Evolutionary conservation across 1,140 invertebrate species (phyloP).

Genomic region (Bombus turneri): DNA sequence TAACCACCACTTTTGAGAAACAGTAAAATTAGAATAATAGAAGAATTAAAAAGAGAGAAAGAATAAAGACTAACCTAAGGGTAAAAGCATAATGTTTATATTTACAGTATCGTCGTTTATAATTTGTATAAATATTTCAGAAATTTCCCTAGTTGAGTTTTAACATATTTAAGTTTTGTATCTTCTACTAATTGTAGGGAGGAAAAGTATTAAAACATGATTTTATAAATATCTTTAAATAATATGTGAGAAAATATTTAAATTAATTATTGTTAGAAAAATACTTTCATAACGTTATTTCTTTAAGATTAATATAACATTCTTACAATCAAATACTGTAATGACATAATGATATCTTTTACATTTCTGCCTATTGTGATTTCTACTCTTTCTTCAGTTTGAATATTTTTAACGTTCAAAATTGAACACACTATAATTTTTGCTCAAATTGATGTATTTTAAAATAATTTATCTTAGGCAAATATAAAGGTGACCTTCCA

Average conservation of each 20-base stretch:
- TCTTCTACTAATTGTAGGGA: neutral
- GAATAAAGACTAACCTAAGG: neutral
- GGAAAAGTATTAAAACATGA: neutral
- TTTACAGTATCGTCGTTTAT: neutral
- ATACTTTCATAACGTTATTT: neutral
- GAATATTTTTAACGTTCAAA: neutral
- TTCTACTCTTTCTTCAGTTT: neutral
- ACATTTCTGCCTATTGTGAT: neutral
- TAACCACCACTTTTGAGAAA: neutral
- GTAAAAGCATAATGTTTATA: conserved; percentile 3
- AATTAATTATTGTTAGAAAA: neutral
- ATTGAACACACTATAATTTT: neutral
- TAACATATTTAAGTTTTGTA: neutral
- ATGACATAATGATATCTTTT: neutral
- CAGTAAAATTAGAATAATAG: neutral
- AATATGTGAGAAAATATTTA: neutral
- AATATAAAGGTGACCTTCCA: neutral
- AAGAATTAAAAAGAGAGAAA: neutral
- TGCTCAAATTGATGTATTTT: conserved; percentile 22
- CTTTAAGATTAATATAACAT: neutral
- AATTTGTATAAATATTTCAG: neutral
- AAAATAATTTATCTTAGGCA: conserved; percentile 7
- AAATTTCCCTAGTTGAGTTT: neutral
- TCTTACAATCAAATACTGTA: neutral
- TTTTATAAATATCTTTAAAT: neutral